A percentile compares a stretch with the other conserved stretches of the same genome.
Evolutionary conservation across 2,888 invertebrate species (phyloP).

Genomic region (Drosophila atripex): DNA sequence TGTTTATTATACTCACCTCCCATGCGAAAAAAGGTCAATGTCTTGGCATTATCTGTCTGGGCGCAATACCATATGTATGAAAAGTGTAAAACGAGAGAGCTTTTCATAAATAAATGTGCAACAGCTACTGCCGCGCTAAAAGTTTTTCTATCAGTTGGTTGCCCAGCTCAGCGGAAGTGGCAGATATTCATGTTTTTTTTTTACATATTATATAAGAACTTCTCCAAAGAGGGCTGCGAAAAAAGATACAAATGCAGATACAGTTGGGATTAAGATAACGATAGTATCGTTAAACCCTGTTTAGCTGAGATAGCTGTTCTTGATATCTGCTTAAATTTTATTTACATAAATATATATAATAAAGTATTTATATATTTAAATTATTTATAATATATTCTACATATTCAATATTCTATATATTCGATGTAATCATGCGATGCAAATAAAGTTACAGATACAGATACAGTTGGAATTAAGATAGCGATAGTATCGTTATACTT

Average conservation of each 20-base stretch:
- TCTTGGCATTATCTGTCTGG: slow-evolving; percentile 36
- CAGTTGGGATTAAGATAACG: slow-evolving; percentile 21
- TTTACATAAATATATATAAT: too few relatives aligned
- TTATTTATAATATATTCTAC: too few relatives aligned
- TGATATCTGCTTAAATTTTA: too few relatives aligned
- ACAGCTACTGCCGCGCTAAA: slow-evolving; percentile 6
- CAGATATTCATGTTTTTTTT: slow-evolving; percentile 20
- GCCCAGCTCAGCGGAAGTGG: slow-evolving; percentile 44
- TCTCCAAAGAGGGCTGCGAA: slow-evolving; percentile 32
- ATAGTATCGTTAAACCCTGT: background rate
- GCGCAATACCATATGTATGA: slow-evolving; percentile 4
- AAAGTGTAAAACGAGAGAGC: slow-evolving; percentile 3
- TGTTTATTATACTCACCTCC: slow-evolving; percentile 5
- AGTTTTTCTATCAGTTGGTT: slow-evolving; percentile 2
- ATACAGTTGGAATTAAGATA: background rate
- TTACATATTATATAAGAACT: slow-evolving; percentile 4
- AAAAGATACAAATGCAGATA: slow-evolving; percentile 26
- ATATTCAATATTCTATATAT: background rate
- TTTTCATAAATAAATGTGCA: slow-evolving; percentile 26
- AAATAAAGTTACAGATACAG: slow-evolving; percentile 29
- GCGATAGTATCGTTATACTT: background rate
- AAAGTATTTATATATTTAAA: too few relatives aligned
- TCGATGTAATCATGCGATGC: slow-evolving; percentile 51
- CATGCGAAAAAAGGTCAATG: slow-evolving; percentile 45
- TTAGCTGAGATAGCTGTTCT: background rate